Conservation (phyloP, 2,797 vertebrate species). For the Ficedula albicollis region DNA sequence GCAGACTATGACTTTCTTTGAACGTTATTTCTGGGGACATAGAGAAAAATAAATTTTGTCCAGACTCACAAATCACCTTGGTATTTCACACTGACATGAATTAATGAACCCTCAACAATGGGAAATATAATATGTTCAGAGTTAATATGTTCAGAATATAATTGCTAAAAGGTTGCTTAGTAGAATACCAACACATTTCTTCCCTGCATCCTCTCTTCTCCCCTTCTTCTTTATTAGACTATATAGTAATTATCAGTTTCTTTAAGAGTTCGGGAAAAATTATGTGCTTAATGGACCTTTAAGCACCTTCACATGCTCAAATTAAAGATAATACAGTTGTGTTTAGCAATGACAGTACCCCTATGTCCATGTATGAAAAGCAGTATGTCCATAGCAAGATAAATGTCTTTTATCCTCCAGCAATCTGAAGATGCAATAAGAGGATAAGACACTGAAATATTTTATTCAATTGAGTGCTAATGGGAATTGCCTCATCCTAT, state of each 20-base stretch:
- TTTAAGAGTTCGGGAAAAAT: neutral
- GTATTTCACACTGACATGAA: conserved; percentile 36
- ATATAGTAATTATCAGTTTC: neutral
- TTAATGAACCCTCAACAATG: conserved; percentile 46
- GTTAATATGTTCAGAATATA: neutral
- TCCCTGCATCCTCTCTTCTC: neutral
- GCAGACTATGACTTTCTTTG: neutral
- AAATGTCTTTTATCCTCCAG: neutral
- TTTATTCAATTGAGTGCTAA: neutral
- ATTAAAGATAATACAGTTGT: neutral
- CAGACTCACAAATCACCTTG: neutral
- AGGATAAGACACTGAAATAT: neutral
- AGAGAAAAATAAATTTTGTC: neutral
- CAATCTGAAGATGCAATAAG: neutral
- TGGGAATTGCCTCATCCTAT: neutral
- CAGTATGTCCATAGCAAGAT: neutral
- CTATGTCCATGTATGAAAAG: neutral
- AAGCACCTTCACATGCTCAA: neutral
- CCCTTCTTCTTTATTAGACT: neutral
- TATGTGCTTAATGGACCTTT: neutral
- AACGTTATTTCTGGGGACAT: conserved; percentile 21
- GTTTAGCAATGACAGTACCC: neutral
- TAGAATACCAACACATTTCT: conserved; percentile 25
- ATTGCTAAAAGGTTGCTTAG: conserved; percentile 24
- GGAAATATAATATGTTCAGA: conserved; percentile 11